Evolutionary conservation across 2,113 vertebrate species (phyloP), one percentile per base, ranked within the genome.

Genomic region (Oryctolagus cuniculus): DNA sequence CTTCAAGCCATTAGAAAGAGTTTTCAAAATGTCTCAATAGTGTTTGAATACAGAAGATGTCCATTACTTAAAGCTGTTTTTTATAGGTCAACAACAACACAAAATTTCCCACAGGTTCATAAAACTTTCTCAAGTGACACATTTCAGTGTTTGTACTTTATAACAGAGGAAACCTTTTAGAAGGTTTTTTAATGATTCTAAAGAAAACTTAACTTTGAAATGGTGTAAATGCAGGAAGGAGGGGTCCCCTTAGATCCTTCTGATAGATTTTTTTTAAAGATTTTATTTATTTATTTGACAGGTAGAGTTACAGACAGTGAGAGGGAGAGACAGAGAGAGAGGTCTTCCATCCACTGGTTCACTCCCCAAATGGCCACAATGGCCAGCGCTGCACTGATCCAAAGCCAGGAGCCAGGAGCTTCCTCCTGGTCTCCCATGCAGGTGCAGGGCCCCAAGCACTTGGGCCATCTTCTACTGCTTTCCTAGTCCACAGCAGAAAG

Each of bases 121-220:
- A 77, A 91, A 95, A 80, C 19, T 66, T 91, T 81, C 44, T 89
- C 31, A 69, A 38, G 12, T 49, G 55, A 66, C 61, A 38, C 55
- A 31, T 69, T 91, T 89, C 44, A 66, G 13, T 87, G 21, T 81
- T 81, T 79, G 67, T 75, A 15, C 6, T 78, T 74, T 83, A 63
- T 36, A 74, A 63, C 5, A 79, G 27, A 94, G 10, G 38, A 83
- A 64, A 64, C 67, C 15, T 58, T 90, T 90, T 87, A 75, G 49
- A 36, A 67, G 13, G 21, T 83, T 93, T 85, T 61, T 69, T 81
- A 49, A 77, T 22, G 92, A 8, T 44, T 49, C 31, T 81, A 15
- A 95, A 74, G 49, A 95, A 94, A 92, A 72, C 22, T 21, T 61
- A n/a, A 69, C 29, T 67, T 90, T 90, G 64, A 90, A 63, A 34